Conservation (phyloP, 2,113 vertebrate genomes). For the Enhydra lutris region DNA sequence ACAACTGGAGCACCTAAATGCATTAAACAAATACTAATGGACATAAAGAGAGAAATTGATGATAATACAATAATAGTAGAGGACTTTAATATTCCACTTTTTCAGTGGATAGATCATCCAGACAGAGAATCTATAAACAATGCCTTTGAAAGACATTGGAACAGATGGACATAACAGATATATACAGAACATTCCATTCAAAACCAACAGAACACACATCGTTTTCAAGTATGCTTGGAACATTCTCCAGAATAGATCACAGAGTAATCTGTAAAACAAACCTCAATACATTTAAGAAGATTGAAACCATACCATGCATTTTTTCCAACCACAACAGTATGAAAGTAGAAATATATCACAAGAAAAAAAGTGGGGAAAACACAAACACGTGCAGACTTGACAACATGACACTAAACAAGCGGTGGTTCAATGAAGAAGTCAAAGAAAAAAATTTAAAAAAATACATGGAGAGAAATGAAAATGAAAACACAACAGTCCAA, state of each 20-base stretch:
- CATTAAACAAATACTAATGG: neutral
- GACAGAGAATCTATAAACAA: neutral
- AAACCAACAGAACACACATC: neutral
- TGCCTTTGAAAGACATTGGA: neutral
- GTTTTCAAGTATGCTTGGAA: neutral
- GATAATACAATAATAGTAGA: neutral
- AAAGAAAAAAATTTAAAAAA: neutral
- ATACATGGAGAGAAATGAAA: neutral
- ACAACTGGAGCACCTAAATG: neutral
- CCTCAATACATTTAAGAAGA: neutral
- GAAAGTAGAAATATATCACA: neutral
- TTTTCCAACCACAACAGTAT: neutral
- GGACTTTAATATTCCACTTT: neutral
- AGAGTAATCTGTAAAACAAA: neutral
- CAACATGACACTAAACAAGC: neutral
- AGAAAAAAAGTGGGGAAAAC: neutral
- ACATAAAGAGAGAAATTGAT: neutral
- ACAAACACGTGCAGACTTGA: neutral
- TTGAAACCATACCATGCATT: neutral
- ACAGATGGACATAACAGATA: neutral
- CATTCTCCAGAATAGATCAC: neutral
- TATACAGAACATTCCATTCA: neutral
- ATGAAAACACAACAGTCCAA: neutral
- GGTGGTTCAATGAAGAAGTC: neutral
- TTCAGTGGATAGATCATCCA: neutral